Percentiles rank a stretch among this genome's conserved stretches.
These are phyloP conservation scores for Pteria penguin DNA, from an alignment of 2,888 invertebrate species.

Conservation along the genomic window DNA sequence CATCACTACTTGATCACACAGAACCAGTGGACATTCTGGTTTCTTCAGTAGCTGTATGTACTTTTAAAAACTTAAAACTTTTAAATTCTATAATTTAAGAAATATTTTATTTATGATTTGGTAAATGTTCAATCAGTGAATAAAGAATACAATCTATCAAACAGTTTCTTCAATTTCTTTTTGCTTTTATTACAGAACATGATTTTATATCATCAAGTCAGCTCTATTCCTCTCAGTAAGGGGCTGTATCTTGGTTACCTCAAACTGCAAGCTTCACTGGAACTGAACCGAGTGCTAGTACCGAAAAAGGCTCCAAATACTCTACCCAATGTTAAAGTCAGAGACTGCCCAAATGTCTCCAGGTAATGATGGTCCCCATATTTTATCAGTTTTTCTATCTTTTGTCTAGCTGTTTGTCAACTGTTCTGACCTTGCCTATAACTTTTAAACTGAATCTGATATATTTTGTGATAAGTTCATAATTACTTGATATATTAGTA, in stretches of 20 bases:
- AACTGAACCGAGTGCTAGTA: conserved; percentile 94
- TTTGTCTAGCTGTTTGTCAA: no score
- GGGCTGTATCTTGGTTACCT: conserved; percentile 97
- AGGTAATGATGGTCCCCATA: conserved; percentile 86
- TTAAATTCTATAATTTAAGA: no score
- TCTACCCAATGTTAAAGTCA: conserved; percentile 93
- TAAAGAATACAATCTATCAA: no score
- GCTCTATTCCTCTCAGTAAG: conserved; percentile 89
- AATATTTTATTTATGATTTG: no score
- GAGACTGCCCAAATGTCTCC: conserved; percentile 97
- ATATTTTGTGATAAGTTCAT: no score
- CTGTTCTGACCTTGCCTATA: no score
- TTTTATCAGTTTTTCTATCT: no score
- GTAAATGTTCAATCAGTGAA: no score
- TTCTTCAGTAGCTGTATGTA: conserved; percentile 88
- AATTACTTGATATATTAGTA: no score
- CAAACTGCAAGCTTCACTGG: conserved; percentile 97
- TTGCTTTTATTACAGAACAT: conserved; percentile 81
- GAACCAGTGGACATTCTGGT: conserved; percentile 69
- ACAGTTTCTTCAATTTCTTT: not conserved
- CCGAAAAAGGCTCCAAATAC: conserved; percentile 96
- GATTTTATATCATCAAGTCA: conserved; percentile 88
- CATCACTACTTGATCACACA: conserved; percentile 77
- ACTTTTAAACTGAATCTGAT: no score
- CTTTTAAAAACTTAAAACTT: not conserved